Evolutionary conservation across 1,140 invertebrate species (phyloP).

Genomic region (Apis mellifera): Amel_HAv3.1 CM009935.2:8505001-8505500

Average conservation of each 20-base stretch:
- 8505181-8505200: conserved; percentile 75
- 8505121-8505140: no score
- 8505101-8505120: background rate
- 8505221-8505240: conserved; percentile 85
- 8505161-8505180: conserved; percentile 73
- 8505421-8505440: conserved; percentile 85
- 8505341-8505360: conserved; percentile 80
- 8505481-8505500: background rate
- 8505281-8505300: conserved; percentile 85
- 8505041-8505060: conserved; percentile 78
- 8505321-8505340: conserved; percentile 80
- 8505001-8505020: conserved; percentile 72
- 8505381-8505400: conserved; percentile 91
- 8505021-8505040: conserved; percentile 78
- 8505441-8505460: conserved; percentile 84
- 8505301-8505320: conserved; percentile 77
- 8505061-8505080: conserved; percentile 70
- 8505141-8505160: background rate
- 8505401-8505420: conserved; percentile 88
- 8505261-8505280: conserved; percentile 89
- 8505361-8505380: conserved; percentile 84
- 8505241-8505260: conserved; percentile 89
- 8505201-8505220: conserved; percentile 81
- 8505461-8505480: background rate
- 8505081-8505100: conserved; percentile 73